These are phyloP conservation scores for Mesochorus sp. DNA, from an alignment of 2,888 invertebrate genomes.

Conservation along the genomic window DNA sequence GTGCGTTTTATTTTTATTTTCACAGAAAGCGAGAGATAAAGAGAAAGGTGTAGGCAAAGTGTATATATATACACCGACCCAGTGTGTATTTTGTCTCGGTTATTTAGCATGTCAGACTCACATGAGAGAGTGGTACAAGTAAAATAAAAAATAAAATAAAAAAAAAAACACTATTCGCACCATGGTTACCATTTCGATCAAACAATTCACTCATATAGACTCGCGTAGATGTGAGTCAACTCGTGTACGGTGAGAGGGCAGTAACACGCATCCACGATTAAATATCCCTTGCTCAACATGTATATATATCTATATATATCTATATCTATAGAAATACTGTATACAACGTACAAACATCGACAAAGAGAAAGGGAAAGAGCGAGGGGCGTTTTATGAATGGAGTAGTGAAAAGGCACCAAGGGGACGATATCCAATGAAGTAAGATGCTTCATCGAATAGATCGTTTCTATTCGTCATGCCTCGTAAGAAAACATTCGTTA, in stretches of 20 bases:
- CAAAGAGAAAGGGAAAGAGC: neutral
- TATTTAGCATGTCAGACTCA: constrained; percentile 34
- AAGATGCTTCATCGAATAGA: constrained; percentile 37
- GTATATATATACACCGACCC: neutral
- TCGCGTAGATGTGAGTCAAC: neutral
- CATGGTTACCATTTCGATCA: constrained; percentile 62
- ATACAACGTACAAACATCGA: constrained; percentile 9
- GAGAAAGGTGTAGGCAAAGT: constrained; percentile 10
- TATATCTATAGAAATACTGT: neutral
- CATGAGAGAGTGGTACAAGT: constrained; percentile 5
- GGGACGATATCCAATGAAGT: neutral
- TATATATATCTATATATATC: too few relatives aligned
- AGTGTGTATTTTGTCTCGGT: constrained; percentile 9
- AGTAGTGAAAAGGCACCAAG: constrained; percentile 14
- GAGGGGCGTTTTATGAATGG: constrained; percentile 45
- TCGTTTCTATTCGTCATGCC: constrained; percentile 4
- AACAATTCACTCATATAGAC: constrained; percentile 35
- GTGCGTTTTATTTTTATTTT: neutral
- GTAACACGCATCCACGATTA: constrained; percentile 26
- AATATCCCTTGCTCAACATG: neutral
- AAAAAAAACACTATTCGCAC: constrained; percentile 30
- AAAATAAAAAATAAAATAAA: neutral
- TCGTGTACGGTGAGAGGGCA: neutral
- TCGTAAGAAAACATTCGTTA: constrained; percentile 1
- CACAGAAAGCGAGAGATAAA: constrained; percentile 1